A percentile compares a stretch with the other conserved stretches of the same genome.
Conservation (phyloP, 2,888 invertebrate species). For the Sepiola atlantica region DNA sequence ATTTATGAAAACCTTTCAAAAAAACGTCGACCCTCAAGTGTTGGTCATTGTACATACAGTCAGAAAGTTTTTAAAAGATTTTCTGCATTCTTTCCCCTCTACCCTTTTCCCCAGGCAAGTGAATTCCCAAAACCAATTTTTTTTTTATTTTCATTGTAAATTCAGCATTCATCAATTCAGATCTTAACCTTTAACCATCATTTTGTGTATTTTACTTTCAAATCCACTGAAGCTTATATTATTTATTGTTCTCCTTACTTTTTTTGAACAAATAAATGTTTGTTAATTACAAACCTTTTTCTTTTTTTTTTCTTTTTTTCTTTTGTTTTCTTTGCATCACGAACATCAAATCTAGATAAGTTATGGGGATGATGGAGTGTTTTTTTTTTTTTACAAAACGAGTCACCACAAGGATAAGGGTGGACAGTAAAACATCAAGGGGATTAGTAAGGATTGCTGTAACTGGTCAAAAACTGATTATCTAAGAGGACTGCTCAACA, state of each 20-base stretch:
- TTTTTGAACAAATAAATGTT: not conserved
- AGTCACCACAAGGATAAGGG: too few species aligned
- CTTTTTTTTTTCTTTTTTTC: not conserved
- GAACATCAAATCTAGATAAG: too few species aligned
- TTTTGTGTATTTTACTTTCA: not conserved
- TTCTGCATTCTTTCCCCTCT: not conserved
- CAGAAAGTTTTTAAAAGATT: not conserved
- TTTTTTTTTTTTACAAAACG: too few species aligned
- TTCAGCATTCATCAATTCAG: not conserved
- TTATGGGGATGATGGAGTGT: too few species aligned
- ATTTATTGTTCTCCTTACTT: not conserved
- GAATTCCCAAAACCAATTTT: not conserved
- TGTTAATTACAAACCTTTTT: not conserved
- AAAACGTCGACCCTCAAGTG: too few species aligned
- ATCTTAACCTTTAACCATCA: not conserved
- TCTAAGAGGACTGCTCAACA: too few species aligned
- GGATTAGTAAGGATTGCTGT: too few species aligned
- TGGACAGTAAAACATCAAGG: too few species aligned
- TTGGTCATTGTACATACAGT: too few species aligned
- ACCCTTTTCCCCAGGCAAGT: not conserved
- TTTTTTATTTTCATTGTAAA: not conserved
- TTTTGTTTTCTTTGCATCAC: not conserved
- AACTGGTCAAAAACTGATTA: too few species aligned
- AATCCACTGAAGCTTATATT: not conserved
- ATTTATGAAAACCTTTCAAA: too few species aligned